Percentiles rank a stretch among this genome's conserved stretches.
phyloP scores from a whole-genome alignment of 2,797 vertebrate genomes.

The Coccyzus lansbergi region DNA sequence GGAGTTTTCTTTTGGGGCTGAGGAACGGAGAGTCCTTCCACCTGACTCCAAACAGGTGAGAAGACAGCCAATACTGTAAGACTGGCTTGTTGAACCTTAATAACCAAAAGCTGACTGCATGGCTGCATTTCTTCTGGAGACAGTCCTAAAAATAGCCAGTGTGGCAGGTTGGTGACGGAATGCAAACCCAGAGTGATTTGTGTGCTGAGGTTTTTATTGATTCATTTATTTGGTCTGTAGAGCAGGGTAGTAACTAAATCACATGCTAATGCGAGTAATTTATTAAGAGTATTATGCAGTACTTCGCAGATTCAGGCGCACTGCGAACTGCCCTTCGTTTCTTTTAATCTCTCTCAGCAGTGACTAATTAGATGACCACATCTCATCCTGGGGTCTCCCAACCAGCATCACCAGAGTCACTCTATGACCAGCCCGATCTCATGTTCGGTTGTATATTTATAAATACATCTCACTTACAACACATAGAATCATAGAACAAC shows the following conservation, averaged over 20 bases:
- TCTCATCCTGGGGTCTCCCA: not conserved
- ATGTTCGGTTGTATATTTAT: not conserved
- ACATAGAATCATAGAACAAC: too few species aligned
- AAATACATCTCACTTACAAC: not conserved
- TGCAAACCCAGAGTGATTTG: not conserved
- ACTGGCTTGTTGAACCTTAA: not conserved
- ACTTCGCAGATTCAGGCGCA: not conserved
- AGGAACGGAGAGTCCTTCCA: not conserved
- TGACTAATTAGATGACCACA: not conserved
- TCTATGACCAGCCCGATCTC: not conserved
- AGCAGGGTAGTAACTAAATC: not conserved
- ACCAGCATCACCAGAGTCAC: not conserved
- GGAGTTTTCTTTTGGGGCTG: not conserved
- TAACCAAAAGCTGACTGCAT: not conserved
- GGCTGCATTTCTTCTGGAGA: not conserved
- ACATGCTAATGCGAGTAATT: not conserved
- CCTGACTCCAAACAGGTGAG: not conserved
- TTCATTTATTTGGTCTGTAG: not conserved
- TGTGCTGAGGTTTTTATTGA: not conserved
- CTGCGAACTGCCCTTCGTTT: not conserved
- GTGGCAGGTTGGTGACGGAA: not conserved
- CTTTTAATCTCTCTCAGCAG: not conserved
- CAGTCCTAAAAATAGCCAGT: not conserved
- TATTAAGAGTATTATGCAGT: not conserved
- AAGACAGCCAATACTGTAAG: not conserved